Conservation (phyloP, 2,888 invertebrate genomes). For the Nineta flava region DNA sequence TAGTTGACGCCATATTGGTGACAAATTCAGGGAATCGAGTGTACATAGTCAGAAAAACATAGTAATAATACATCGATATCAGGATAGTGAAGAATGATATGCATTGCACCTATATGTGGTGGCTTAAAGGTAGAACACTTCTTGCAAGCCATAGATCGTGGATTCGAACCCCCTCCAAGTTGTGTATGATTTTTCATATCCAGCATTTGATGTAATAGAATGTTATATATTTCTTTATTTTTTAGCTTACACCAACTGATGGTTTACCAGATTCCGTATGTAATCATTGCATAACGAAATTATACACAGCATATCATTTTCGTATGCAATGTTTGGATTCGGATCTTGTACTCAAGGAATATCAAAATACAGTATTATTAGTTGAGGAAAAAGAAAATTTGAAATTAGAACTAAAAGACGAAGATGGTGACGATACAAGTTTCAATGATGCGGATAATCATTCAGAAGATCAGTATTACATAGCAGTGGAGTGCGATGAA, state of each 20-base stretch:
- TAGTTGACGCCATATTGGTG: too few relatives aligned
- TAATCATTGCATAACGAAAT: neutral
- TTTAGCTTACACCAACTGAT: neutral
- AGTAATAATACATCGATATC: too few relatives aligned
- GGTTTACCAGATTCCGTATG: neutral
- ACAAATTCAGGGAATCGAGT: too few relatives aligned
- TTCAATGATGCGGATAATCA: neutral
- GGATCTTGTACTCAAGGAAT: neutral
- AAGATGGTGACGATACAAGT: neutral
- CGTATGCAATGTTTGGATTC: constrained; percentile 1
- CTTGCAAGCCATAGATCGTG: too few relatives aligned
- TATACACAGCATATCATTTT: neutral
- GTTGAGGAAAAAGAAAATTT: neutral
- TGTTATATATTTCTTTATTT: too few relatives aligned
- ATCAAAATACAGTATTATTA: neutral
- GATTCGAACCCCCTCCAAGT: too few relatives aligned
- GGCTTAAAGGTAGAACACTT: too few relatives aligned
- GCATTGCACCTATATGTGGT: too few relatives aligned
- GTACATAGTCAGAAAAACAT: too few relatives aligned
- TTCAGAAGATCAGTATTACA: neutral
- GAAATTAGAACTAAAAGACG: neutral
- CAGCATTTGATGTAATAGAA: too few relatives aligned
- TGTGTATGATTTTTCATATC: too few relatives aligned
- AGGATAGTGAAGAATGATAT: too few relatives aligned
- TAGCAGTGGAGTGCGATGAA: neutral